Base-by-base conservation (phyloP, 2,888 invertebrate species). In the Mystacides longicornis region DNA sequence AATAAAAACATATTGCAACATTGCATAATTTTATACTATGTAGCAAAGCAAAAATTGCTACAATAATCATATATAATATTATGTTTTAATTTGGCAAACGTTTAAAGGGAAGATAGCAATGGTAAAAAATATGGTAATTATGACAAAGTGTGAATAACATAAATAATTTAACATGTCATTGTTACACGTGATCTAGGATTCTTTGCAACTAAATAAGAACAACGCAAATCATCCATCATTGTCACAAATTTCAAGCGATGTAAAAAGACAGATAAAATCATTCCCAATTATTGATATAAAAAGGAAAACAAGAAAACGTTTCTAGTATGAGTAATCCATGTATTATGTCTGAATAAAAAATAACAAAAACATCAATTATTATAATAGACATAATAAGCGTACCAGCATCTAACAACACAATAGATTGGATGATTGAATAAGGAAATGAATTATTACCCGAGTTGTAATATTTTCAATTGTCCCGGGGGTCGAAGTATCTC, bases 391-490 rank as follows among this genome's bases (percentile, higher is more conserved):
- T 43, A 9, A 3, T 7, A 37, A 37, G 14, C 37, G n/a, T 37
- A 37, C 37, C 37, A 51, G 51, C 48, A 47, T 53, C 48, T 14
- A 27, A 19, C 31, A 31, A 23, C 42, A 45, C 46, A 45, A 55
- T 37, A 49, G 42, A 58, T 46, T 47, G 3, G 50, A 66, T 64
- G 64, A 65, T 64, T 62, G 69, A 71, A 70, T 68, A 67, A 69
- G 69, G 69, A 71, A 68, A 68, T 66, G 59, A 56, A 63, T 65
- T 62, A 63, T 72, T 73, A 77, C 77, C 77, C 75, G 75, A 67
- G 75, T 74, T 69, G 71, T 76, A 43, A 58, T 58, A 50, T 58
- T 58, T 27, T 53, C 55, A 42, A 46, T 51, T 20, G 55, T 23
- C 19, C 31, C 42, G 18, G 43, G 31, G n/a, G 52, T 2, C 11